A percentile compares a stretch with the other conserved stretches of the same genome.
phyloP scores from a whole-genome alignment of 2,888 invertebrate genomes.

The Opisthograptis luteolata region DNA sequence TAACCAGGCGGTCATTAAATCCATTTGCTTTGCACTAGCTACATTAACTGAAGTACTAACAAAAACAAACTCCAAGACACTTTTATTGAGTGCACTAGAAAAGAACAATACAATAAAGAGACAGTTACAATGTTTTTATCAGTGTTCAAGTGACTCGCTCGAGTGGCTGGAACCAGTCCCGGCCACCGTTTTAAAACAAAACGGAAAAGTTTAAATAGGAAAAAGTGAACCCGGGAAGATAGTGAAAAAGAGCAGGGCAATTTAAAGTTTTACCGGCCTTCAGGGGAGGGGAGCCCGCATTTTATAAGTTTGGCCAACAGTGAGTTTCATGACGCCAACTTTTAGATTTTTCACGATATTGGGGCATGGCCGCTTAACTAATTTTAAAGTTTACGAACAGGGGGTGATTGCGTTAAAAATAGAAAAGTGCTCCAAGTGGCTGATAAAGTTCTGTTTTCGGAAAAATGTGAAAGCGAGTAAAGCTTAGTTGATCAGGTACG shows the following conservation, averaged over 20 bases:
- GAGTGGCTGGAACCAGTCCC: constrained; percentile 41
- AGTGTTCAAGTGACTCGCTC: constrained; percentile 33
- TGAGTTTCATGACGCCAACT: constrained; percentile 70
- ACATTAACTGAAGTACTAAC: neutral
- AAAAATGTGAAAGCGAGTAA: neutral
- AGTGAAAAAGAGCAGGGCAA: constrained; percentile 78
- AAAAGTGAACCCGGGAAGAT: constrained; percentile 77
- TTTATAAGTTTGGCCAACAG: constrained; percentile 70
- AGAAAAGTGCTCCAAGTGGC: neutral
- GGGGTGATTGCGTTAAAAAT: constrained; percentile 7
- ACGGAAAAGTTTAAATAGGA: constrained; percentile 81
- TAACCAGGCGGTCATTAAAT: neutral
- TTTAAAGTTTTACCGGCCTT: constrained; percentile 74
- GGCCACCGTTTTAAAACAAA: constrained; percentile 71
- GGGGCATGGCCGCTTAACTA: constrained; percentile 33
- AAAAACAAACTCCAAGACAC: constrained; percentile 11
- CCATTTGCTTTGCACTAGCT: constrained; percentile 5
- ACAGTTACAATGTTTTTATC: constrained; percentile 36
- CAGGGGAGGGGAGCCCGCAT: constrained; percentile 62
- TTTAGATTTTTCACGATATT: constrained; percentile 45
- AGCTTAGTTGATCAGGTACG: too few species aligned
- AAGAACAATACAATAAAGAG: constrained; percentile 29
- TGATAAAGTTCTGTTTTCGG: too few species aligned
- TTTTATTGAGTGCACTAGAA: constrained; percentile 22
- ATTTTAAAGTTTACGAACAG: constrained; percentile 25